phyloP scores from a whole-genome alignment of 2,113 vertebrate genomes.

The Vidua chalybeata region DNA sequence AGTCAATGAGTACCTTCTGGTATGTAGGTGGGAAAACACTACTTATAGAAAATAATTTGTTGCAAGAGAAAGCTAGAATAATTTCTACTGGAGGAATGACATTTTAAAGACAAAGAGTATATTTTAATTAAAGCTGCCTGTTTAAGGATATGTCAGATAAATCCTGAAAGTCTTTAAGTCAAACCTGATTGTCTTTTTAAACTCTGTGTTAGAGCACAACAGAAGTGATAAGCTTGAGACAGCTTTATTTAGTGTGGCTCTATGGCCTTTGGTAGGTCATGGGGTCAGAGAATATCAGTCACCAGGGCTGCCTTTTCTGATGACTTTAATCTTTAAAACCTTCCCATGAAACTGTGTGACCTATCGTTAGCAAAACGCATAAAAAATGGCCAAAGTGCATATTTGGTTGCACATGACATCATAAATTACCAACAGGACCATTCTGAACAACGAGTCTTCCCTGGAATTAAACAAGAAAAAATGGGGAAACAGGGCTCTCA shows the following conservation, averaged over 20 bases:
- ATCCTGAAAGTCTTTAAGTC: background rate
- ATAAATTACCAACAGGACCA: background rate
- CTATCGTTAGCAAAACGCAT: background rate
- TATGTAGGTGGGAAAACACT: background rate
- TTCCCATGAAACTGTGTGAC: background rate
- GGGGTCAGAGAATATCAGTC: conserved; percentile 42
- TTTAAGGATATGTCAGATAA: background rate
- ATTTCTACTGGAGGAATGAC: background rate
- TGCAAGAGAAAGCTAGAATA: background rate
- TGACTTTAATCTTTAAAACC: conserved; percentile 41
- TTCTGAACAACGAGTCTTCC: background rate
- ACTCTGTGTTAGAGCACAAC: background rate
- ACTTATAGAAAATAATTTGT: background rate
- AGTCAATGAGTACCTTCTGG: background rate
- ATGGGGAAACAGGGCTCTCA: background rate
- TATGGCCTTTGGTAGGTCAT: conserved; percentile 15
- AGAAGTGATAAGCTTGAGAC: conserved; percentile 12
- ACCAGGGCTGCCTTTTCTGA: background rate
- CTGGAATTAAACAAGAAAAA: background rate
- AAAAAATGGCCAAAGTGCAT: conserved; percentile 14
- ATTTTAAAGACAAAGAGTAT: background rate
- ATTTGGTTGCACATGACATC: background rate
- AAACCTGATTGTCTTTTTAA: background rate
- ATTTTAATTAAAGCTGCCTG: background rate
- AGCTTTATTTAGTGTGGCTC: conserved; percentile 43